phyloP scores from a whole-genome alignment of 2,113 vertebrate species.

The Catharus bicknelli region DNA sequence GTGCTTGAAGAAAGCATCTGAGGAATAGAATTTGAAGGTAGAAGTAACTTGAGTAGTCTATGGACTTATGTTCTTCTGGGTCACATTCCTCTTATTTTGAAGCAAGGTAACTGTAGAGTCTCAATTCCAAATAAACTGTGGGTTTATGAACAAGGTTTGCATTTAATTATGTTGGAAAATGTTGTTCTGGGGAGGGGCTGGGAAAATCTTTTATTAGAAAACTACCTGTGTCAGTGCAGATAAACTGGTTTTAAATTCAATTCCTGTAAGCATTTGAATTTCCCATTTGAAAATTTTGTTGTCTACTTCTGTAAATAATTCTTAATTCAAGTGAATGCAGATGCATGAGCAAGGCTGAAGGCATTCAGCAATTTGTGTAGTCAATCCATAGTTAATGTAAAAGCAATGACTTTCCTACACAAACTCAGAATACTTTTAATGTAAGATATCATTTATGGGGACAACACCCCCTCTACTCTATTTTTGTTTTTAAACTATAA shows the following conservation, averaged over 20 bases:
- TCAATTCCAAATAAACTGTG: neutral
- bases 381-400: neutral
- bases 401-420: neutral
- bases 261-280: neutral
- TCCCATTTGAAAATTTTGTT: neutral
- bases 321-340: neutral
- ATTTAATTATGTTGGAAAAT: neutral
- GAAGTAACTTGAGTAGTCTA: neutral
- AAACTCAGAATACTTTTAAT: too few species aligned
- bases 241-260: neutral
- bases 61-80: neutral
- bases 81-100: neutral
- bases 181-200: neutral
- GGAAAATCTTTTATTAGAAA: neutral
- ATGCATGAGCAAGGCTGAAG: neutral
- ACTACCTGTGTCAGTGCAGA: neutral
- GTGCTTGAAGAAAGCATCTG: neutral
- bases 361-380: neutral
- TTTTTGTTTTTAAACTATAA: neutral
- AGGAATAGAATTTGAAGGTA: neutral
- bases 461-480: fast-evolving
- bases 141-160: neutral
- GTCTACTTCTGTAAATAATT: neutral
- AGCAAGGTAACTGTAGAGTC: neutral
- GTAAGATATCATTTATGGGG: neutral